Base-by-base conservation (phyloP, 2,797 vertebrate genomes). In the Hyperoplus lanceolatus region DNA sequence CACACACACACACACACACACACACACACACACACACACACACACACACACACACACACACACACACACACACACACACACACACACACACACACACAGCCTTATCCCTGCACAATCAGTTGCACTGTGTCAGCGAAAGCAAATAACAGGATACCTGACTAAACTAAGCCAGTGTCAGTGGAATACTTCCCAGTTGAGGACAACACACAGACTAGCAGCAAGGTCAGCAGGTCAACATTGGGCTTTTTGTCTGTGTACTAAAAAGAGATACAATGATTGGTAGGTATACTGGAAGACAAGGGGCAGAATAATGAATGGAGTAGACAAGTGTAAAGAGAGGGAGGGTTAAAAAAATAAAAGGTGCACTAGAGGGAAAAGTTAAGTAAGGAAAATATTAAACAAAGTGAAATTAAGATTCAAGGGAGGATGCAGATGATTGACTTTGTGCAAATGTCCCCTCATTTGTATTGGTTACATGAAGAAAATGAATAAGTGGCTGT, bases 401-500 rank as follows among this genome's bases (percentile, higher is more conserved):
- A 16, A 48, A 41, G 41, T 46, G 36, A 66, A 57, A 62, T 48
- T 38, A 70, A 8, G 42, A 62, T 42, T 57, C 54, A 75, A 46
- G n/a, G 54, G 38, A 72, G 42, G 70, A 87, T 48, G 42, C 41
- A 61, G 75, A 76, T 62, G 56, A 78, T 51, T 65, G 41, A 80
- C 68, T 73, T 73, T 53, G 46, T 72, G 59, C 49, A 85, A 81
- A 78, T 86, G 49, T 68, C 59, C 82, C 41, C 69, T 86, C 36
- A 38, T 77, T 59, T 73, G 42, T 74, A 62, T 73, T 8, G 21
- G 43, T 42, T 46, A 43, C 14, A 41, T 74, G 38, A 59, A 67
- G 38, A 43, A 63, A 45, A 51, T 62, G n/a, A 11, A 38, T 11
- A 46, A 57, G 16, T 21, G 39, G 48, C 42, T 38, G 42, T 75